Conservation (phyloP, 2,797 vertebrate species). For the Ibycter americanus region DNA sequence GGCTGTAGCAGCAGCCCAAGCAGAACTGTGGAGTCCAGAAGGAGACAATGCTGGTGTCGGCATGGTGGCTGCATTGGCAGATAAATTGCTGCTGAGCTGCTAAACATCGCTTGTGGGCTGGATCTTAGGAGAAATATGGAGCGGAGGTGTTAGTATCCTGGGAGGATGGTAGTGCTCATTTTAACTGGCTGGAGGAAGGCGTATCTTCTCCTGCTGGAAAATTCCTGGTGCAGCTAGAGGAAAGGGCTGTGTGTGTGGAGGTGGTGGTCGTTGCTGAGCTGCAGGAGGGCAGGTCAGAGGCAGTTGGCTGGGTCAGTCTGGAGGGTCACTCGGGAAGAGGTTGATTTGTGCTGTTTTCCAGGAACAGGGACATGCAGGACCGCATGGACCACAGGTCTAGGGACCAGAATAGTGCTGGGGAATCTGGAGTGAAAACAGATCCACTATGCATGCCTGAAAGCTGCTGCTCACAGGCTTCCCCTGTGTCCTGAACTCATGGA, state of each 20-base stretch:
- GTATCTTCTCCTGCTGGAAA: not conserved
- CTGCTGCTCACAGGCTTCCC: not conserved
- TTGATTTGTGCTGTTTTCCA: not conserved
- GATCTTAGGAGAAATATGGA: not conserved
- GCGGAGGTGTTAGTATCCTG: not conserved
- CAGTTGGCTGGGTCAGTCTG: not conserved
- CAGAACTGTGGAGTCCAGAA: accelerated
- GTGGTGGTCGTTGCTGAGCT: not conserved
- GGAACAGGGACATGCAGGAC: not conserved
- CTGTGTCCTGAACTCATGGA: not conserved
- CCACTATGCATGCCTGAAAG: no score
- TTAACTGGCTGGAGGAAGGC: not conserved
- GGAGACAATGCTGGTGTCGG: not conserved
- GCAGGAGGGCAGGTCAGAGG: not conserved
- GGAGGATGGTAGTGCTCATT: not conserved
- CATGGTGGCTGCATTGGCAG: not conserved
- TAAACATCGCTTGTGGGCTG: not conserved
- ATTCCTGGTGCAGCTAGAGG: not conserved
- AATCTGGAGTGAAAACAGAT: not conserved
- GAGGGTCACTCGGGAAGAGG: not conserved
- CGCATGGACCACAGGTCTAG: accelerated
- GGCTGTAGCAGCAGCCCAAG: not conserved
- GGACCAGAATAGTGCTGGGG: not conserved
- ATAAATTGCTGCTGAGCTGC: not conserved
- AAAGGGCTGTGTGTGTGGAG: not conserved